A percentile compares a stretch with the other conserved stretches of the same genome.
phyloP scores from a whole-genome alignment of 2,888 invertebrate genomes.

The Sarcophaga caerulescens region DNA sequence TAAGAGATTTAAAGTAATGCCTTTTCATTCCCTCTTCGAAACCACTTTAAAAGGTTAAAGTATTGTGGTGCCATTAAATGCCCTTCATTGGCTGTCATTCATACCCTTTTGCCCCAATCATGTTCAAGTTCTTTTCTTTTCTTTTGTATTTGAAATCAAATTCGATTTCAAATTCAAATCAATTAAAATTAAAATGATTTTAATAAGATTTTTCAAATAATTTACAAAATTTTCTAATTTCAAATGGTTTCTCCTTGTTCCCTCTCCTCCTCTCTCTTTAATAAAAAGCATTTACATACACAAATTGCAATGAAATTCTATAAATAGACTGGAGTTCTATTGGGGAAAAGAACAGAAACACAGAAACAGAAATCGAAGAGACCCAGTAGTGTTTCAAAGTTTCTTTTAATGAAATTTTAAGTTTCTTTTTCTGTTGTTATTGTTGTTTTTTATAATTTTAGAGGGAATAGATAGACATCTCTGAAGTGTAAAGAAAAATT shows the following conservation, averaged over 20 bases:
- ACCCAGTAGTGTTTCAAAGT: background rate
- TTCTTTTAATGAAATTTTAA: background rate
- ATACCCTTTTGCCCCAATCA: background rate
- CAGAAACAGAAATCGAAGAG: background rate
- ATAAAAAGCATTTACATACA: no score
- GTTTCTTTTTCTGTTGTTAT: background rate
- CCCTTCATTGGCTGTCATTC: background rate
- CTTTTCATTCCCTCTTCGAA: background rate
- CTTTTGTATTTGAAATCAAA: background rate
- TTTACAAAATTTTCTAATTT: background rate
- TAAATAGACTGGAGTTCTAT: conserved; percentile 46
- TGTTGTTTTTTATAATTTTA: no score
- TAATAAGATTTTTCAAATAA: conserved; percentile 3
- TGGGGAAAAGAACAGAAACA: conserved; percentile 25
- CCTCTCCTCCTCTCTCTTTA: no score
- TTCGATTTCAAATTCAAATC: conserved; percentile 22
- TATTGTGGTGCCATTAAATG: background rate
- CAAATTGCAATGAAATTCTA: conserved; percentile 17
- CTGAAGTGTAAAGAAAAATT: conserved; percentile 3
- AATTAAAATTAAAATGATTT: conserved; percentile 38
- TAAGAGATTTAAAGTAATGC: no score
- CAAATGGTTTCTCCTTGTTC: background rate
- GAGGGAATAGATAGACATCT: background rate
- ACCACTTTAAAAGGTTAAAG: conserved; percentile 34
- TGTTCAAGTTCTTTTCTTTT: no score